Conservation (phyloP, 2,888 invertebrate genomes). For the Drosophila affinis region DNA sequence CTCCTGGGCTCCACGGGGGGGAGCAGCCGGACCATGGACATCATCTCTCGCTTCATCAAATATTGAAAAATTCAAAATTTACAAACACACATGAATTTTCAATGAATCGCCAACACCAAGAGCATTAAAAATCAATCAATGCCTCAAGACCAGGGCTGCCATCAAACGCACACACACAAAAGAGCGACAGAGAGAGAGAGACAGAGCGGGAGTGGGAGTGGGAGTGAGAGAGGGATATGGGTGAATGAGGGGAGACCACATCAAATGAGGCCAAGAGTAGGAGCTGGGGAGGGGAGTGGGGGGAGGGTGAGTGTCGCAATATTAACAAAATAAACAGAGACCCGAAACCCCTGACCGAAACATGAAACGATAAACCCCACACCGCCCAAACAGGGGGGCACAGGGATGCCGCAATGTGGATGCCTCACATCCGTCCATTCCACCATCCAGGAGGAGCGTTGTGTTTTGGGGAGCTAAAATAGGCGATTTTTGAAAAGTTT, state of each 20-base stretch:
- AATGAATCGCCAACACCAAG: slow-evolving; percentile 76
- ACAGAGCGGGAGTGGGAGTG: neutral
- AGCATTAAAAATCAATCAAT: slow-evolving; percentile 78
- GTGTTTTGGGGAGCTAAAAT: neutral
- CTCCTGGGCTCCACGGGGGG: too few species aligned
- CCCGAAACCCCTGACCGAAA: slow-evolving; percentile 21
- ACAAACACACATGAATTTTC: slow-evolving; percentile 76
- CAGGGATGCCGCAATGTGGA: slow-evolving; percentile 31
- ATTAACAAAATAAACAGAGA: slow-evolving; percentile 49
- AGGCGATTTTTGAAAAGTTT: neutral
- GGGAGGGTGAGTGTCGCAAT: slow-evolving; percentile 22
- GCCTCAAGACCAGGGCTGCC: slow-evolving; percentile 23
- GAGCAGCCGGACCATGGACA: neutral
- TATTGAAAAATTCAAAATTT: slow-evolving; percentile 76
- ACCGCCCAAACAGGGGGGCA: neutral
- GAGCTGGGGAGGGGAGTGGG: neutral
- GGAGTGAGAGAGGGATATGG: neutral
- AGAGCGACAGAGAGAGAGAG: neutral
- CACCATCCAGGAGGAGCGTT: neutral
- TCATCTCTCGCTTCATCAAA: slow-evolving; percentile 57
- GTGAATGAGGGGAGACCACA: slow-evolving; percentile 16
- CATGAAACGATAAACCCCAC: slow-evolving; percentile 29
- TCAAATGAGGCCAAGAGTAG: slow-evolving; percentile 27
- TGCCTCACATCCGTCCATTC: slow-evolving; percentile 18
- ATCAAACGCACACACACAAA: slow-evolving; percentile 24